phyloP scores from a whole-genome alignment of 1,140 invertebrate genomes.

The Drosophila busckii region DNA sequence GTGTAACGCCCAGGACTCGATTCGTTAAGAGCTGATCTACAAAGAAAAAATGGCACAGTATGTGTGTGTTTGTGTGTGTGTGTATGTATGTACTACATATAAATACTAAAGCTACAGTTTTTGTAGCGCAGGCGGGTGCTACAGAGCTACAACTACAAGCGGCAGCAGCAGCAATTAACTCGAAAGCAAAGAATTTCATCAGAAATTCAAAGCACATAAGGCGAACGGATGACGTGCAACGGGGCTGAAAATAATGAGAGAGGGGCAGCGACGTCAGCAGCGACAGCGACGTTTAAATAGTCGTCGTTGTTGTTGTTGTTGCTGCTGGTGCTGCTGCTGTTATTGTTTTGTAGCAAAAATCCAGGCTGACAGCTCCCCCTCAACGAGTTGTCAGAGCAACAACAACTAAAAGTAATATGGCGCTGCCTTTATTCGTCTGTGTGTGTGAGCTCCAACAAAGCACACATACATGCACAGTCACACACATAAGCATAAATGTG shows the following conservation, averaged over 20 bases:
- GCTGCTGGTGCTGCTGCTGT: too few species aligned
- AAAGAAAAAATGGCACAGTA: slow-evolving; percentile 66
- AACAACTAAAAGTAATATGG: slow-evolving; percentile 67
- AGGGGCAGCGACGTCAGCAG: slow-evolving; percentile 18
- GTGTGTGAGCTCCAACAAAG: slow-evolving; percentile 20
- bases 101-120: too few species aligned
- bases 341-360: slow-evolving; percentile 56
- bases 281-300: slow-evolving; percentile 38
- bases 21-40: slow-evolving; percentile 47
- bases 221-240: slow-evolving; percentile 62
- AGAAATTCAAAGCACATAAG: slow-evolving; percentile 75
- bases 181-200: slow-evolving; percentile 77
- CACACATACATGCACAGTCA: too few species aligned
- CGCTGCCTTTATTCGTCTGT: slow-evolving; percentile 23
- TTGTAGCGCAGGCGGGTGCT: too few species aligned
- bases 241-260: slow-evolving; percentile 49
- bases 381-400: slow-evolving; percentile 35
- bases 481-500: too few species aligned
- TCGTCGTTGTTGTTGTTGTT: slow-evolving; percentile 45
- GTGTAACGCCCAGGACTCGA: slow-evolving; percentile 36
- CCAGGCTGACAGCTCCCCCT: slow-evolving; percentile 70
- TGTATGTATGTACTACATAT: too few species aligned
- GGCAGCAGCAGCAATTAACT: slow-evolving; percentile 62
- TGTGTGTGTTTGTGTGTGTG: too few species aligned
- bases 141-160: too few species aligned